These are phyloP conservation scores for Loriculus beryllinus DNA, from an alignment of 2,797 vertebrate species.

Conservation along the genomic window DNA sequence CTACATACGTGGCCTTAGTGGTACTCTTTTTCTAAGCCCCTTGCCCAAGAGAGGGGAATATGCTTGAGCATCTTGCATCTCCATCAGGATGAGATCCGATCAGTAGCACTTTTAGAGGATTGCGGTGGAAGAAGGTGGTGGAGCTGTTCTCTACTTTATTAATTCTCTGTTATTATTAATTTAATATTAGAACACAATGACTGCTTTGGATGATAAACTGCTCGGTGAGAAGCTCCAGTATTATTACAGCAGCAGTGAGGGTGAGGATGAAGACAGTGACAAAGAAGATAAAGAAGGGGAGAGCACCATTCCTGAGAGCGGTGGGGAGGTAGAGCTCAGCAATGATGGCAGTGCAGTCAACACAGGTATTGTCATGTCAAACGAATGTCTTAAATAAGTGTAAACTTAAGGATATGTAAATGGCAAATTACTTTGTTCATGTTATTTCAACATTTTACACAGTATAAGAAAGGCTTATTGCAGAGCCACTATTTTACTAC, in stretches of 20 bases:
- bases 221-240: constrained; percentile 98
- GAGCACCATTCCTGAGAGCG: constrained; percentile 73
- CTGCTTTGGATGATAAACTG: constrained; percentile 91
- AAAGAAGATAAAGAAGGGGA: constrained; percentile 84
- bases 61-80: neutral
- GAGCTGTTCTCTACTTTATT: neutral
- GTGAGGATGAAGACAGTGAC: constrained; percentile 95
- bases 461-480: neutral
- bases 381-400: neutral
- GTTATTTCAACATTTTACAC: neutral
- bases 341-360: constrained; percentile 89
- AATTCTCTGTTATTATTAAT: neutral
- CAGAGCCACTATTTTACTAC: neutral
- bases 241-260: constrained; percentile 98
- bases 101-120: neutral
- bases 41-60: neutral
- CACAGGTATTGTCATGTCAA: constrained; percentile 78
- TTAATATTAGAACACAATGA: constrained; percentile 78
- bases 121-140: neutral
- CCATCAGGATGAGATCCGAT: neutral
- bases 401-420: neutral
- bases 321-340: constrained; percentile 73
- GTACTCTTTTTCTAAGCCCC: neutral
- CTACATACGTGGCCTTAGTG: neutral
- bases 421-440: neutral